Evolutionary conservation across 2,888 invertebrate genomes (phyloP).

Genomic region (Ormyrus nitidulus): DNA sequence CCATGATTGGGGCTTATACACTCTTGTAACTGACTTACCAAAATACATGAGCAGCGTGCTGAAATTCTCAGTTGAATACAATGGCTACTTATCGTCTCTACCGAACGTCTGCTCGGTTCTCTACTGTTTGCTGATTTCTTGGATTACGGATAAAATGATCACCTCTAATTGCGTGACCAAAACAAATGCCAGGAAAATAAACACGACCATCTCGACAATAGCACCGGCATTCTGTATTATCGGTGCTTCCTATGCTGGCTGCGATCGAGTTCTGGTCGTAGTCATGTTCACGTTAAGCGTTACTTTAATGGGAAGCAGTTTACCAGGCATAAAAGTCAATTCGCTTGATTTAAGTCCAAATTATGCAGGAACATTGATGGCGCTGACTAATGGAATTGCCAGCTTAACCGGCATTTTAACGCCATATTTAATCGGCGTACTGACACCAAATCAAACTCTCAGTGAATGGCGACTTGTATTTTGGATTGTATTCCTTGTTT

Average conservation of each 20-base stretch:
- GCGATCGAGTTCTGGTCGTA: conserved; percentile 73
- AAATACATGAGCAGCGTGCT: conserved; percentile 75
- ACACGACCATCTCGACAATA: conserved; percentile 76
- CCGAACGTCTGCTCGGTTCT: conserved; percentile 76
- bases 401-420: conserved; percentile 85
- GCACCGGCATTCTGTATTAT: conserved; percentile 76
- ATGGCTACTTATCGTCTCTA: conserved; percentile 74
- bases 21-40: conserved; percentile 73
- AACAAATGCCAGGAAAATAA: conserved; percentile 75
- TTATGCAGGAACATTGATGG: conserved; percentile 77
- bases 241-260: conserved; percentile 76
- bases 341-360: conserved; percentile 76
- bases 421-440: conserved; percentile 81
- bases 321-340: conserved; percentile 76
- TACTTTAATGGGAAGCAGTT: conserved; percentile 76
- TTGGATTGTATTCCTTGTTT: conserved; percentile 85
- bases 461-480: conserved; percentile 87
- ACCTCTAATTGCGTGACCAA: conserved; percentile 69
- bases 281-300: conserved; percentile 75
- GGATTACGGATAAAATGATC: conserved; percentile 74
- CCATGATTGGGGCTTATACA: conserved; percentile 74
- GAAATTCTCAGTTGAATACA: conserved; percentile 73
- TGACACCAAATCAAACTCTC: conserved; percentile 75
- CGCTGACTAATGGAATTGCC: conserved; percentile 80
- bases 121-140: conserved; percentile 71